Evolutionary conservation across 1,140 invertebrate genomes (phyloP).

Genomic region (Dendrolimus punctatus): DNA sequence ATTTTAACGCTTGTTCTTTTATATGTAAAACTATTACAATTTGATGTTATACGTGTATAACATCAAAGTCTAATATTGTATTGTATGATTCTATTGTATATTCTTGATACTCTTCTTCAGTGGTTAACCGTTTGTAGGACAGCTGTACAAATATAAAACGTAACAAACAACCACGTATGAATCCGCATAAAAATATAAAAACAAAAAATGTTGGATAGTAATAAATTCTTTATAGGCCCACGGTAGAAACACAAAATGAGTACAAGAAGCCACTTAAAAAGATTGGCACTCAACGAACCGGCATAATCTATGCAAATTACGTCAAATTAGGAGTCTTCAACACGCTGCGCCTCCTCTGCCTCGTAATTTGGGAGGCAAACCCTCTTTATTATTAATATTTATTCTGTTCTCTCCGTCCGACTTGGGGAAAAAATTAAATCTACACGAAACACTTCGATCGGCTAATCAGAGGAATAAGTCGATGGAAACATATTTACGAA

Average conservation of each 20-base stretch:
- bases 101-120: too few species aligned
- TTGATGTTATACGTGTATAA: too few species aligned
- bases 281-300: conserved; percentile 69
- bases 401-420: conserved; percentile 56
- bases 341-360: conserved; percentile 43
- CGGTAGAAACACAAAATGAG: conserved; percentile 56
- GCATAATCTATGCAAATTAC: conserved; percentile 71
- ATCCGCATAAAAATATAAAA: conserved; percentile 32
- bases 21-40: too few species aligned
- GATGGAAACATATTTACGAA: conserved; percentile 2
- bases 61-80: too few species aligned
- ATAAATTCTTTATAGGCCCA: conserved; percentile 52
- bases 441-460: conserved; percentile 42
- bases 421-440: conserved; percentile 51
- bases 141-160: conserved; percentile 4
- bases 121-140: too few species aligned
- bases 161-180: conserved; percentile 17
- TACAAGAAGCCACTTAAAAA: conserved; percentile 67
- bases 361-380: conserved; percentile 64
- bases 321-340: conserved; percentile 70
- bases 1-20: too few species aligned
- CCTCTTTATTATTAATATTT: conserved; percentile 71
- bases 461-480: conserved; percentile 55
- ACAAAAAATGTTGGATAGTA: conserved; percentile 35
- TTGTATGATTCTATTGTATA: too few species aligned